phyloP scores from a whole-genome alignment of 92 coral and sea anemone genomes.

The Porites rus region DNA sequence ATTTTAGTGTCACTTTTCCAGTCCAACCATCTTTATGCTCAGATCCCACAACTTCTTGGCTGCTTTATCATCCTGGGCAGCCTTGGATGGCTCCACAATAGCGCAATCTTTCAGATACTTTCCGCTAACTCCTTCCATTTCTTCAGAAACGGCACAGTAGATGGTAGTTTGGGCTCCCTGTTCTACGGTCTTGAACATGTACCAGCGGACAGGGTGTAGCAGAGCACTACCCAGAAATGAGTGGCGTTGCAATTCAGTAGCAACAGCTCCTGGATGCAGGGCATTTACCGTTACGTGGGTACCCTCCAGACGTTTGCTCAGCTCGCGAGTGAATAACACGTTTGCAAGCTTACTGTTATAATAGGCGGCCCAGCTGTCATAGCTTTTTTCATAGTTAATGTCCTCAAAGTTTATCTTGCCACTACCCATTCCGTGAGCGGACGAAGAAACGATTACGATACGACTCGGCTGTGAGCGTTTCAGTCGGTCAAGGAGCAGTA shows the following conservation, averaged over 20 bases:
- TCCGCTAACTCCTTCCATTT: constrained; percentile 86
- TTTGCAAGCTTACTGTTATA: constrained; percentile 89
- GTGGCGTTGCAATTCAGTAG: constrained; percentile 69
- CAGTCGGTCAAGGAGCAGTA: constrained; percentile 74
- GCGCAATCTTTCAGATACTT: constrained; percentile 83
- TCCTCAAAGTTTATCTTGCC: constrained; percentile 69
- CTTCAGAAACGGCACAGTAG: constrained; percentile 86
- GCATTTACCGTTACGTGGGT: constrained; percentile 80
- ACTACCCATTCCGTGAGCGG: constrained; percentile 50
- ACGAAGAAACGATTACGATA: constrained; percentile 74
- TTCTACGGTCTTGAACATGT: constrained; percentile 61
- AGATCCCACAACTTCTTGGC: constrained; percentile 89
- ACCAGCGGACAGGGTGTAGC: constrained; percentile 53
- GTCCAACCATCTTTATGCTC: constrained; percentile 65
- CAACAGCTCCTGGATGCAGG: constrained; percentile 82
- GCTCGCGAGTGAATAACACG: constrained; percentile 84
- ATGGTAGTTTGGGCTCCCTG: constrained; percentile 88
- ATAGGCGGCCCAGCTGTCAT: constrained; percentile 68
- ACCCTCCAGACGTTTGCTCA: constrained; percentile 80
- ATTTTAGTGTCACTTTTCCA: constrained; percentile 22
- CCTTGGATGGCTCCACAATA: constrained; percentile 43
- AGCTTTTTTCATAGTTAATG: constrained; percentile 66
- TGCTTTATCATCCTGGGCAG: constrained; percentile 77
- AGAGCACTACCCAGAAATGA: constrained; percentile 38
- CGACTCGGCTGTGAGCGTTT: constrained; percentile 80